phyloP scores from a whole-genome alignment of 2,797 vertebrate species.

The Rhyacichthys aspro region DNA sequence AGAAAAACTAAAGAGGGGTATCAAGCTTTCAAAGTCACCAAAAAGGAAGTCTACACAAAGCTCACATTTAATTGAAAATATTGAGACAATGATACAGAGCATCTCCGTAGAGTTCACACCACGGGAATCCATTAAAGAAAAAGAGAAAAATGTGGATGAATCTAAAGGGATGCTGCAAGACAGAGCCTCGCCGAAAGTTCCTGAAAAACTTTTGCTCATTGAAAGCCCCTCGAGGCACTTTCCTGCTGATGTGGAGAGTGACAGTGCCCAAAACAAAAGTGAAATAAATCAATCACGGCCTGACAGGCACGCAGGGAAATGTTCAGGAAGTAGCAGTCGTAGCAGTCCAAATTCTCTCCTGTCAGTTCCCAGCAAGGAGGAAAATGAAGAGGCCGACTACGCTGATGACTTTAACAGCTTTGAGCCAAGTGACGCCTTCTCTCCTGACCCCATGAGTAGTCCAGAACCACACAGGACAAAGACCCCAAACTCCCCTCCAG shows the following conservation, averaged over 20 bases:
- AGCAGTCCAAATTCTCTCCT: constrained; percentile 63
- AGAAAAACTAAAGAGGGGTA: constrained; percentile 41
- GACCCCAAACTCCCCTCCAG: constrained; percentile 41
- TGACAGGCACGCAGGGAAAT: constrained; percentile 22
- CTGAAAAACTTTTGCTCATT: constrained; percentile 12
- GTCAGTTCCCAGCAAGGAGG: constrained; percentile 71
- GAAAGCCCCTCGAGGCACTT: constrained; percentile 38
- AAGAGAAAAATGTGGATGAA: constrained; percentile 6
- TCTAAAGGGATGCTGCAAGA: not conserved
- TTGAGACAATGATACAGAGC: constrained; percentile 65
- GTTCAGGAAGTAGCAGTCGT: constrained; percentile 46
- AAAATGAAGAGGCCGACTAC: constrained; percentile 71
- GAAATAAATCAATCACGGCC: constrained; percentile 33
- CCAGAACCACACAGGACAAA: constrained; percentile 58
- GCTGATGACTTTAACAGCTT: constrained; percentile 85
- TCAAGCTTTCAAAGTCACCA: constrained; percentile 12
- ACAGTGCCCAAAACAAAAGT: constrained; percentile 37
- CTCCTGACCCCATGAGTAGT: constrained; percentile 65
- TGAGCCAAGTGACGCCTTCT: constrained; percentile 73
- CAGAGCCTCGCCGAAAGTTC: not conserved
- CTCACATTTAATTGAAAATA: constrained; percentile 63
- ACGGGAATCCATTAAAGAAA: constrained; percentile 14
- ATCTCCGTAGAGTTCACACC: constrained; percentile 24
- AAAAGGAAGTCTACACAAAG: constrained; percentile 48
- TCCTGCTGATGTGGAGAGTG: constrained; percentile 48